phyloP scores from a whole-genome alignment of 2,797 vertebrate species.

The Dryobates pubescens region DNA sequence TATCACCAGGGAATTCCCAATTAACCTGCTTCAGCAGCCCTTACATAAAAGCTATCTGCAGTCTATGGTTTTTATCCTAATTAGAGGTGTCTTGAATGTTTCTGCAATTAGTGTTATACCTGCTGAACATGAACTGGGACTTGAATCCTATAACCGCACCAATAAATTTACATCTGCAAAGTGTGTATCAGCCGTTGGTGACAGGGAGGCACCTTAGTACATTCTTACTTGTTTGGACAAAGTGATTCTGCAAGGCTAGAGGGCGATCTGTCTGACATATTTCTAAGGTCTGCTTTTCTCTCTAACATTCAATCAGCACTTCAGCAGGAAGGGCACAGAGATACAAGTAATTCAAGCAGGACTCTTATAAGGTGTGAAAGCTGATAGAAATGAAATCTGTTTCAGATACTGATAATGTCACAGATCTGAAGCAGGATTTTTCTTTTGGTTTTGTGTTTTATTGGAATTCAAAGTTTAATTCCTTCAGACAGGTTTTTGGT shows the following conservation, averaged over 20 bases:
- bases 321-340: background rate
- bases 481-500: background rate
- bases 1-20: conserved; percentile 20
- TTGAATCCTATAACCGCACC: background rate
- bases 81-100: conserved; percentile 8
- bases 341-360: background rate
- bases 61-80: conserved; percentile 16
- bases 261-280: background rate
- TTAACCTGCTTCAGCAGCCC: background rate
- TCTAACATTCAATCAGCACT: conserved; percentile 6
- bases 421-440: background rate
- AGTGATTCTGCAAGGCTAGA: background rate
- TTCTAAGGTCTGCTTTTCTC: background rate
- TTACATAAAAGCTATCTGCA: background rate
- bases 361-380: background rate
- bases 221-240: background rate
- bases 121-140: background rate
- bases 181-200: background rate
- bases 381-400: background rate
- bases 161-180: conserved; percentile 23
- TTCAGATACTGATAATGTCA: background rate
- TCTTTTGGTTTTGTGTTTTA: background rate
- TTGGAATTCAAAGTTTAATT: background rate
- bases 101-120: conserved; percentile 4
- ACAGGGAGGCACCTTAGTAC: background rate